These are phyloP conservation scores for Austrofundulus limnaeus DNA, from an alignment of 2,113 vertebrate genomes.

Conservation along the genomic window DNA sequence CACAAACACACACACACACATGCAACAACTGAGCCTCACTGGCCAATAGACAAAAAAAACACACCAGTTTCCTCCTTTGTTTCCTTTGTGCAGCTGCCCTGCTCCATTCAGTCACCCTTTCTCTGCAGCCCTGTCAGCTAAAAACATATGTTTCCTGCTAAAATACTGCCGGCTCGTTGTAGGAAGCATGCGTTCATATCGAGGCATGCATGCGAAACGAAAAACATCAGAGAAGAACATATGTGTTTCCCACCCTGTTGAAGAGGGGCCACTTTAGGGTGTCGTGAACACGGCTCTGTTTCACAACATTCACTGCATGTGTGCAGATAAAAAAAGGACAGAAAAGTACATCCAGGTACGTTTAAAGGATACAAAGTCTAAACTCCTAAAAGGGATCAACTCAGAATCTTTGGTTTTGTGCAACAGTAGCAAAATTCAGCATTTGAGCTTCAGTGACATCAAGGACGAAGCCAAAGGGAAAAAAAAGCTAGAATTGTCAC, in stretches of 20 bases:
- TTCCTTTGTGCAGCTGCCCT: conserved; percentile 67
- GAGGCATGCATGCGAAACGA: conserved; percentile 23
- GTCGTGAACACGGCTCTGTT: conserved; percentile 2
- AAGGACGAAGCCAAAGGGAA: too few species aligned
- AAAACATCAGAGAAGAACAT: conserved; percentile 52
- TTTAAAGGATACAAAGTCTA: neutral
- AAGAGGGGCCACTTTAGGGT: conserved; percentile 39
- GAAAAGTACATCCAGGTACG: neutral
- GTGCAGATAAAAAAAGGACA: neutral
- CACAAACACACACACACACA: too few species aligned
- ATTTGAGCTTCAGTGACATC: neutral
- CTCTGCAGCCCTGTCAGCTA: conserved; percentile 60
- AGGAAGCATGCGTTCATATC: conserved; percentile 47
- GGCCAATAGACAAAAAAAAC: conserved; percentile 35
- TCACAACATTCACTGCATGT: conserved; percentile 1
- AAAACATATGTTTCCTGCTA: conserved; percentile 75
- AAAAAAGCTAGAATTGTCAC: too few species aligned
- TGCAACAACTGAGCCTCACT: conserved; percentile 45
- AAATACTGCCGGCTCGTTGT: conserved; percentile 5
- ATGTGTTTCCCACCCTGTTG: conserved; percentile 40
- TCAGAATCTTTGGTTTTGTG: neutral
- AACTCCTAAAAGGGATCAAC: neutral
- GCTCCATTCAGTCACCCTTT: conserved; percentile 10
- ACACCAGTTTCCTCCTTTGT: conserved; percentile 54
- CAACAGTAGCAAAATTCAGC: neutral